Conservation (phyloP, 2,113 vertebrate genomes). For the Arvicanthis niloticus region DNA sequence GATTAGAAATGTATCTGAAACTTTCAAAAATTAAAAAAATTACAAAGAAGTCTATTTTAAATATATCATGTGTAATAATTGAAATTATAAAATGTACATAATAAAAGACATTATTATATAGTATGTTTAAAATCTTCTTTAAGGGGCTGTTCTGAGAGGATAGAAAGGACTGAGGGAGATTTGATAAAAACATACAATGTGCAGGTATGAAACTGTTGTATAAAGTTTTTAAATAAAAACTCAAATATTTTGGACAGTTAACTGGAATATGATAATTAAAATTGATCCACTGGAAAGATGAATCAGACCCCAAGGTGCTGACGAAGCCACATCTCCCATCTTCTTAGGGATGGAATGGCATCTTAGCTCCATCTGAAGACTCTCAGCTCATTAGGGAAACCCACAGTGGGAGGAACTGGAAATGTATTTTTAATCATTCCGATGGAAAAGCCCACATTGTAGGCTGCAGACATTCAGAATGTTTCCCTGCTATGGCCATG, state of each 20-base stretch:
- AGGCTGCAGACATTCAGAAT: neutral
- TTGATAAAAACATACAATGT: neutral
- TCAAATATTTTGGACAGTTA: neutral
- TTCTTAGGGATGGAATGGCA: neutral
- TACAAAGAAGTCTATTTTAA: neutral
- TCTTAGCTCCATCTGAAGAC: neutral
- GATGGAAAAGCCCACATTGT: neutral
- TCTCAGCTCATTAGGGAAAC: neutral
- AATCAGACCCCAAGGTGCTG: neutral
- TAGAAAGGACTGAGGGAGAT: neutral
- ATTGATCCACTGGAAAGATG: neutral
- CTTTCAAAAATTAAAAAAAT: neutral
- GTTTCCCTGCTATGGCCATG: neutral
- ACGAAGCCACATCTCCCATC: neutral
- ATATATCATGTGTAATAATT: neutral
- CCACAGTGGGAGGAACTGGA: neutral
- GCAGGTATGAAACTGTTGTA: neutral
- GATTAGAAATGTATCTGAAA: neutral
- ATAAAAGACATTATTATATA: neutral
- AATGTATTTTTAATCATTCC: neutral
- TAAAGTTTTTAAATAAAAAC: neutral
- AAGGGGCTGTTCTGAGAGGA: neutral
- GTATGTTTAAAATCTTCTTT: neutral
- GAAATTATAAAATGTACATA: neutral
- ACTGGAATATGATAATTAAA: neutral